phyloP scores from a whole-genome alignment of 2,113 vertebrate species.

The Sterna hirundo region DNA sequence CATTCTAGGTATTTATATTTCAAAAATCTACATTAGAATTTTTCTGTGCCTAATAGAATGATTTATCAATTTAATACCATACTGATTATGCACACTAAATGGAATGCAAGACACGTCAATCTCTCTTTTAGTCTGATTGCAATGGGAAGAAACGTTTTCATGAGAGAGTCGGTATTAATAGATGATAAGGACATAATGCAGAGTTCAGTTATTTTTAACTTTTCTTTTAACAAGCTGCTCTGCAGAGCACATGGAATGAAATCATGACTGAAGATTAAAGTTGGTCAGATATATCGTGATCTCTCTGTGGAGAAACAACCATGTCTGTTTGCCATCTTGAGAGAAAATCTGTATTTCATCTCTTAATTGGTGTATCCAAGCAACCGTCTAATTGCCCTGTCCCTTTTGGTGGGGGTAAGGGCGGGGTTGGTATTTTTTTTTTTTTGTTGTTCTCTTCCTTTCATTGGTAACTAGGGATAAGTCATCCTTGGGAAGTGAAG shows the following conservation, averaged over 20 bases:
- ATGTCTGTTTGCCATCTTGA: neutral
- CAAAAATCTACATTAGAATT: neutral
- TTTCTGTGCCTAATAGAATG: neutral
- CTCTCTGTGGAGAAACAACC: neutral
- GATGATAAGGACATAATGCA: conserved; percentile 51
- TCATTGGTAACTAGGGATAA: neutral
- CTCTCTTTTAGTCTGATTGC: conserved; percentile 58
- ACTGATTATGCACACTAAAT: conserved; percentile 30
- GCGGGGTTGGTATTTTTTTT: rapidly evolving
- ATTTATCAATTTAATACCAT: conserved; percentile 15
- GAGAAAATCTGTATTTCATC: neutral
- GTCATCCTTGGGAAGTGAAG: neutral
- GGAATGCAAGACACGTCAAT: conserved; percentile 40
- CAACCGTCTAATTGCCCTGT: neutral
- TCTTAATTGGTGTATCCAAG: neutral
- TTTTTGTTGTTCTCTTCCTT: neutral
- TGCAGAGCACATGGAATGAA: conserved; percentile 28
- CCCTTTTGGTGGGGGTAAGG: rapidly evolving
- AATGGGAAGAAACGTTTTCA: conserved; percentile 46
- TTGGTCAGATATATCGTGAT: neutral
- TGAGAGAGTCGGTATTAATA: conserved; percentile 52
- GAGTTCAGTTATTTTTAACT: conserved; percentile 67
- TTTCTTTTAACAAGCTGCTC: conserved; percentile 51
- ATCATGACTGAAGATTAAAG: conserved; percentile 9
- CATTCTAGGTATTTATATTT: neutral